These are phyloP conservation scores for Drosophila koepferae DNA, from an alignment of 2,888 invertebrate genomes.

Conservation along the genomic window DNA sequence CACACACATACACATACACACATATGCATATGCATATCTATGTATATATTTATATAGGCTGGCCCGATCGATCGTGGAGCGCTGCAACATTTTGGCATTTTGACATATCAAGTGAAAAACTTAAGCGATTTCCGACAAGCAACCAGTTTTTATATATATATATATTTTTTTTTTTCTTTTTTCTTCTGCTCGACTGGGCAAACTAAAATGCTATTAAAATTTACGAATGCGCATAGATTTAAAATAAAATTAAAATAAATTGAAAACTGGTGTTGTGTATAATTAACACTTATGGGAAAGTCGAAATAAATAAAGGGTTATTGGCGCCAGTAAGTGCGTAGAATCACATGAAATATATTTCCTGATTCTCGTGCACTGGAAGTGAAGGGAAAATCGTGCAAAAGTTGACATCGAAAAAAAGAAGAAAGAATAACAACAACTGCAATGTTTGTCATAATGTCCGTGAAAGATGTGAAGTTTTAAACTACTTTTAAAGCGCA, in stretches of 20 bases:
- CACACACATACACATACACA: not conserved
- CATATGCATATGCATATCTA: not conserved
- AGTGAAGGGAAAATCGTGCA: not conserved
- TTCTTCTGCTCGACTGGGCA: conserved; percentile 25
- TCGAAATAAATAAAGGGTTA: conserved; percentile 24
- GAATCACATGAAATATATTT: conserved; percentile 7
- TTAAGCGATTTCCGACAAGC: conserved; percentile 71
- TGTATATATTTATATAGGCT: conserved; percentile 18
- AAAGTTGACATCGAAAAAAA: not conserved
- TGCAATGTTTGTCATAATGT: no score
- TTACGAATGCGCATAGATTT: conserved; percentile 66
- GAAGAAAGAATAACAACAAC: not conserved
- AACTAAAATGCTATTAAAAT: conserved; percentile 13
- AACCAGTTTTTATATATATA: conserved; percentile 57
- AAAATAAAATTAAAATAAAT: conserved; percentile 59
- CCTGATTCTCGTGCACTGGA: conserved; percentile 6
- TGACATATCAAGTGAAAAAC: conserved; percentile 77
- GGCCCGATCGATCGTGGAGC: conserved; percentile 33
- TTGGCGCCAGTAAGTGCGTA: not conserved
- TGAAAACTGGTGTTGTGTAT: conserved; percentile 42
- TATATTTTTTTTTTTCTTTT: not conserved
- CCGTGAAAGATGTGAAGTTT: not conserved
- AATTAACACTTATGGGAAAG: conserved; percentile 27
- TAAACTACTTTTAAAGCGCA: no score
- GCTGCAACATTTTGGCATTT: conserved; percentile 63